Evolutionary conservation across 2,888 invertebrate genomes (phyloP).

Genomic region (Rhagophthalmus giganteus): DNA sequence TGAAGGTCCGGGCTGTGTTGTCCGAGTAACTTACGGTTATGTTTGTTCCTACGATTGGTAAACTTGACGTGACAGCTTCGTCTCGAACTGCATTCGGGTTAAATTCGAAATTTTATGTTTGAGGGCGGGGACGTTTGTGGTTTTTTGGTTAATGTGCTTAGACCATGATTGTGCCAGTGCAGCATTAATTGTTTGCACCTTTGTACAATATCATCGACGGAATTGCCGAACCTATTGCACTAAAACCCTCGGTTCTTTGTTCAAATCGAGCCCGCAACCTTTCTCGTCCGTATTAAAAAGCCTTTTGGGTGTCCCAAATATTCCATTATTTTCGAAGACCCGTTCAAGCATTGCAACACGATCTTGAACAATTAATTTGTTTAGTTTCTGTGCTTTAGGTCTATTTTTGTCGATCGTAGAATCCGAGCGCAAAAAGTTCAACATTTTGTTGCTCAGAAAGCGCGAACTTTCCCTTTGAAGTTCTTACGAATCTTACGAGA

Average conservation of each 20-base stretch:
- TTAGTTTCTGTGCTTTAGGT: no score
- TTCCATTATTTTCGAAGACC: slow-evolving; percentile 18
- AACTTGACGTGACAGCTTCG: slow-evolving; percentile 6
- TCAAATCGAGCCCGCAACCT: neutral
- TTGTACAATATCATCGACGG: slow-evolving; percentile 6
- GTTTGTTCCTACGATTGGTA: neutral
- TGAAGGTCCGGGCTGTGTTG: slow-evolving; percentile 8
- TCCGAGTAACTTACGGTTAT: neutral
- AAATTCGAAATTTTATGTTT: neutral
- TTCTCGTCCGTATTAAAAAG: slow-evolving; percentile 3
- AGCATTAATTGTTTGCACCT: slow-evolving; percentile 2
- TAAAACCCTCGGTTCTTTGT: slow-evolving; percentile 1
- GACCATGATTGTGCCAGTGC: slow-evolving; percentile 5
- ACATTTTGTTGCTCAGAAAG: no score
- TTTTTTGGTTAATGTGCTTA: slow-evolving; percentile 6
- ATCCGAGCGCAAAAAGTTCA: no score
- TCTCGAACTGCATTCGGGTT: slow-evolving; percentile 1
- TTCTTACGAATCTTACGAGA: no score
- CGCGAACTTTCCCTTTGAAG: no score
- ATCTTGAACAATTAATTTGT: slow-evolving; percentile 35
- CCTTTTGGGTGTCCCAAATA: neutral
- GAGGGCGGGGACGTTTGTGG: neutral
- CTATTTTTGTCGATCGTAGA: no score
- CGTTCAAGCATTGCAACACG: slow-evolving; percentile 35
- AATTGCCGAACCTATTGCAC: slow-evolving; percentile 1